Evolutionary conservation across 2,113 vertebrate genomes (phyloP).

Genomic region (Sphaerodactylus townsendi): DNA sequence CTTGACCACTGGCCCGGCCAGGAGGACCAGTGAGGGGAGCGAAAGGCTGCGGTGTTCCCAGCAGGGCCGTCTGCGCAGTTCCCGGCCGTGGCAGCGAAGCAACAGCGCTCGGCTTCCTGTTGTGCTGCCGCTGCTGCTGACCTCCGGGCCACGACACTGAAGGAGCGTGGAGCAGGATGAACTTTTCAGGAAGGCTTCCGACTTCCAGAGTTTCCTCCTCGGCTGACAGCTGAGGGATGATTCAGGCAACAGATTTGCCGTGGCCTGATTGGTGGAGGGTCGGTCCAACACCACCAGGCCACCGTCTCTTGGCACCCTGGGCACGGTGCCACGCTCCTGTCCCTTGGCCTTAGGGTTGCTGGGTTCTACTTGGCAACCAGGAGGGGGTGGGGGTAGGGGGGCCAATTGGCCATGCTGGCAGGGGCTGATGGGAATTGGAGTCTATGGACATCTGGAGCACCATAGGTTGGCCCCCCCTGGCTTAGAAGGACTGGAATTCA

Average conservation of each 20-base stretch:
- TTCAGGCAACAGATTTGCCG: neutral
- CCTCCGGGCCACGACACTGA: slow-evolving; percentile 52
- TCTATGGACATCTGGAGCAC: too few species aligned
- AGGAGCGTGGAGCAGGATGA: slow-evolving; percentile 13
- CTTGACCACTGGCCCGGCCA: neutral
- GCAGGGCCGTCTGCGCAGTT: neutral
- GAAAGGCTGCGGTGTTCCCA: neutral
- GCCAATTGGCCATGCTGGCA: too few species aligned
- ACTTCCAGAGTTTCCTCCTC: slow-evolving; percentile 63
- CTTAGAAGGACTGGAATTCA: too few species aligned
- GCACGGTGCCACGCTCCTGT: too few species aligned
- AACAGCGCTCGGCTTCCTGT: slow-evolving; percentile 62
- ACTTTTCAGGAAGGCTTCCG: slow-evolving; percentile 56
- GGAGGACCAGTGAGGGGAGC: neutral
- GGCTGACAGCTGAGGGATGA: neutral
- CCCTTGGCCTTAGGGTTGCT: neutral
- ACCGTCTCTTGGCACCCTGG: neutral
- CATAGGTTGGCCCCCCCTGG: too few species aligned
- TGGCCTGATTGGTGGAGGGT: neutral
- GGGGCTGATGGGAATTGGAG: too few species aligned
- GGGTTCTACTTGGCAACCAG: too few species aligned
- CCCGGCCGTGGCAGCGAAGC: neutral
- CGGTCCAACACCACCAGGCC: neutral
- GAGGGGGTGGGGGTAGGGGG: too few species aligned
- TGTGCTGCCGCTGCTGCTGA: slow-evolving; percentile 61